These are phyloP conservation scores for Guaruba guarouba DNA, from an alignment of 2,113 vertebrate genomes.

Conservation along the genomic window DNA sequence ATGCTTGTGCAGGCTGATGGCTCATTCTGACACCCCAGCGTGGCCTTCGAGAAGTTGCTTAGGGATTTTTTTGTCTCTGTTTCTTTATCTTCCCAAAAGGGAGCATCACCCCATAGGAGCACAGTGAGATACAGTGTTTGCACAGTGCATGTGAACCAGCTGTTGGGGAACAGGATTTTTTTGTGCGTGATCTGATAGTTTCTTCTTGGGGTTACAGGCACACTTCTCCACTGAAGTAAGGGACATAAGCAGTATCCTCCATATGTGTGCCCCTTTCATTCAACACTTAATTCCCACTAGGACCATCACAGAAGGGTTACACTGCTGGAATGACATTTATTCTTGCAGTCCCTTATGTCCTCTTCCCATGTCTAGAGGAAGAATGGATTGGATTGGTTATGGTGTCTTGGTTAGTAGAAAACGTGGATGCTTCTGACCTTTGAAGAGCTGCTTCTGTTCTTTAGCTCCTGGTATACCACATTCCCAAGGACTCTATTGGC, in stretches of 20 bases:
- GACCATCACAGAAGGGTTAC: neutral
- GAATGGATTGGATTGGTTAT: neutral
- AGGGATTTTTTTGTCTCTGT: neutral
- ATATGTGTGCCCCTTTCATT: neutral
- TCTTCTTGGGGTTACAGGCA: neutral
- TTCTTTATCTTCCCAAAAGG: neutral
- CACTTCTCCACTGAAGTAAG: neutral
- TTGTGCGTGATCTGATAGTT: neutral
- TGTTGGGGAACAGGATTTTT: neutral
- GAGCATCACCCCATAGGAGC: fast-evolving
- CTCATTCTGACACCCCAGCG: neutral
- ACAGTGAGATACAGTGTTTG: neutral
- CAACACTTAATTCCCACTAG: neutral
- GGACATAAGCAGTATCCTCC: neutral
- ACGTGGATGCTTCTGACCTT: neutral
- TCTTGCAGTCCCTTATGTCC: neutral
- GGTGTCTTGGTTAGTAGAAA: neutral
- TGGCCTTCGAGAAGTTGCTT: neutral
- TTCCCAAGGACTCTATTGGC: neutral
- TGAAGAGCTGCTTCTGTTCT: neutral
- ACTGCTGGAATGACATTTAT: neutral
- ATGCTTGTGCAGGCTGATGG: fast-evolving
- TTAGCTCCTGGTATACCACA: neutral
- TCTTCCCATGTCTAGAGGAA: neutral
- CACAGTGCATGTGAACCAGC: neutral